Percentiles rank a stretch among this genome's conserved stretches.
phyloP scores from a whole-genome alignment of 1,140 invertebrate species.

The Cydia pomonella region DNA sequence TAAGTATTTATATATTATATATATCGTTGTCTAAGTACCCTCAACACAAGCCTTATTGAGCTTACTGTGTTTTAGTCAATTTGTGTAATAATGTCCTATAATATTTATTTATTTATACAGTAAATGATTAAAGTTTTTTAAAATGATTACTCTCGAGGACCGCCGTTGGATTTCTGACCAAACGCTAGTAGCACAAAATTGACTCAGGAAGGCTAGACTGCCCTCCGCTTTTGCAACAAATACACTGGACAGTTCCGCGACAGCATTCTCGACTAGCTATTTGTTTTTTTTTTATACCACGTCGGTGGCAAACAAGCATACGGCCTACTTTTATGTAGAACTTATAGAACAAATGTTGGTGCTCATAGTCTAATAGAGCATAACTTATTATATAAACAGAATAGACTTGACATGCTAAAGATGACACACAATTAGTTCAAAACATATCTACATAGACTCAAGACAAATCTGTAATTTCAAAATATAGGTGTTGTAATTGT shows the following conservation, averaged over 20 bases:
- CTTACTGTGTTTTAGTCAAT: no score
- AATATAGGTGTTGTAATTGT: no score
- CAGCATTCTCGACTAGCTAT: no score
- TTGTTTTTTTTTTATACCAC: no score
- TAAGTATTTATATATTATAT: no score
- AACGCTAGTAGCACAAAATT: background rate
- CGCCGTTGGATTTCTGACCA: conserved; percentile 1
- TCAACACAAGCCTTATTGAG: no score
- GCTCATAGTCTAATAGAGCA: background rate
- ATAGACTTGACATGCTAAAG: background rate
- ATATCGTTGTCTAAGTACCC: no score
- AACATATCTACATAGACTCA: conserved; percentile 5
- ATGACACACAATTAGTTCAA: background rate
- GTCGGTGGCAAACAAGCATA: no score
- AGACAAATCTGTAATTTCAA: no score
- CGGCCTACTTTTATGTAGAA: background rate
- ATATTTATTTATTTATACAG: background rate
- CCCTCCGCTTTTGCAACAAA: background rate
- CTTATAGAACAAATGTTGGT: background rate
- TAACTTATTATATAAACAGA: conserved; percentile 17
- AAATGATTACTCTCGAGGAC: background rate
- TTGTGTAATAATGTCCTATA: no score
- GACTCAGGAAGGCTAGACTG: background rate
- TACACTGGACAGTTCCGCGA: no score
- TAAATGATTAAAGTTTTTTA: background rate